Percentiles rank a stretch among this genome's conserved stretches.
These are phyloP conservation scores for Rhabdophis nuchalis DNA, from an alignment of 2,797 vertebrate genomes.

Conservation along the genomic window DNA sequence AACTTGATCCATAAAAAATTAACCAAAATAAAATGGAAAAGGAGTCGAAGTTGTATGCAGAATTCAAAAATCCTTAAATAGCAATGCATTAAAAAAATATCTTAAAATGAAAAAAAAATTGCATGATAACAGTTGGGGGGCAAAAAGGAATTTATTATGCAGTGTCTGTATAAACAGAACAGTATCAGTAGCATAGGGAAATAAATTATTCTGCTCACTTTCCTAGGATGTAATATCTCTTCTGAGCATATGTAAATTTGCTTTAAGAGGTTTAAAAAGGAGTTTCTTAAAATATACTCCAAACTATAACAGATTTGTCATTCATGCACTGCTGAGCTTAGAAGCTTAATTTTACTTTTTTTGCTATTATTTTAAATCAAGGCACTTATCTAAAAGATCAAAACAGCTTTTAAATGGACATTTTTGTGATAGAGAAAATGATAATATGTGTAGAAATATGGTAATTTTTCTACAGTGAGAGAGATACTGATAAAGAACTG, in stretches of 20 bases:
- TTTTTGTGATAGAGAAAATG: conserved; percentile 48
- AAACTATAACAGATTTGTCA: conserved; percentile 59
- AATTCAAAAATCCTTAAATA: not conserved
- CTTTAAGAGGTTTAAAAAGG: conserved; percentile 53
- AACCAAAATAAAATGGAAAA: not conserved
- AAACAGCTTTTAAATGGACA: conserved; percentile 56
- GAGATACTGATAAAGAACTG: conserved; percentile 14
- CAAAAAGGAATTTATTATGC: conserved; percentile 31
- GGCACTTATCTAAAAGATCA: conserved; percentile 54
- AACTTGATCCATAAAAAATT: not conserved
- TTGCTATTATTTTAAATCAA: conserved; percentile 66
- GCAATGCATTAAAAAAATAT: not conserved
- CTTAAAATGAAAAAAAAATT: conserved; percentile 1
- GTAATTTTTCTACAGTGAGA: conserved; percentile 24
- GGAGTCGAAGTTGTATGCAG: not conserved
- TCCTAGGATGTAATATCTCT: conserved; percentile 47
- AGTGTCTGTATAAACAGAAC: conserved; percentile 46
- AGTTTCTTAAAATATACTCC: conserved; percentile 57
- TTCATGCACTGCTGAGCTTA: conserved; percentile 49
- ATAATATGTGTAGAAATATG: conserved; percentile 37
- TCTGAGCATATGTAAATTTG: conserved; percentile 59
- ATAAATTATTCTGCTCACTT: conserved; percentile 52
- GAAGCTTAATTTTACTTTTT: conserved; percentile 60
- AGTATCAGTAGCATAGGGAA: conserved; percentile 49
- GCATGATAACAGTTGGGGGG: conserved; percentile 25